Conservation (phyloP, 2,113 vertebrate species). For the Scytalopus superciliaris region DNA sequence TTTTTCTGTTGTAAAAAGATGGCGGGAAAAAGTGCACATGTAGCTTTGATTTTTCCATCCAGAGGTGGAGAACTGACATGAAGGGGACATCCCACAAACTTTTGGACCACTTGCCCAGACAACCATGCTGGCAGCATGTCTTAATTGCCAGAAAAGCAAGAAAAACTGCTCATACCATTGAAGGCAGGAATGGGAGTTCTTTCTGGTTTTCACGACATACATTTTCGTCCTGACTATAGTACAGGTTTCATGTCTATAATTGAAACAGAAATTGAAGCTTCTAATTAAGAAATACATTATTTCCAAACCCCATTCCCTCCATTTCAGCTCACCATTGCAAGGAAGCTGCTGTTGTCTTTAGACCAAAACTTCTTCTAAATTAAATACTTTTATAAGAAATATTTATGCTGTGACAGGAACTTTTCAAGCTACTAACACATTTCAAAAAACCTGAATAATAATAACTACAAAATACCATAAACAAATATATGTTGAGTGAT, state of each 20-base stretch:
- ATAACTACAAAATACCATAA: neutral
- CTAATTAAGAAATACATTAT: neutral
- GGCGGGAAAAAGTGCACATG: accelerated
- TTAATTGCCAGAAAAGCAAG: neutral
- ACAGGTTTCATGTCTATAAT: neutral
- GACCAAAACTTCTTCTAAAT: neutral
- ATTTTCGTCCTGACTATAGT: neutral
- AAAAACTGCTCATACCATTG: neutral
- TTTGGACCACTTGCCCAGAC: neutral
- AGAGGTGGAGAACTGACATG: neutral
- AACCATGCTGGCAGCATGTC: neutral
- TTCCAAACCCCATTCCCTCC: neutral
- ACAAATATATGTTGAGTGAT: neutral
- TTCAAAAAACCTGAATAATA: neutral
- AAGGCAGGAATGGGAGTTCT: neutral
- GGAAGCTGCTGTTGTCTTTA: neutral
- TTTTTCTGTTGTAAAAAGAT: neutral
- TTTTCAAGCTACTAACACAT: neutral
- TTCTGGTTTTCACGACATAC: neutral
- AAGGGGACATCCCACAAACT: neutral
- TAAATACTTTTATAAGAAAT: neutral
- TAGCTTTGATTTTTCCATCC: neutral
- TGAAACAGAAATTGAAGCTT: neutral
- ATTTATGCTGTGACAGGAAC: neutral
- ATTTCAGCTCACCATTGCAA: neutral